Percentiles rank a stretch among this genome's conserved stretches.
Evolutionary conservation across 1,140 invertebrate species (phyloP).

Genomic region (Drosophila ironensis): DNA sequence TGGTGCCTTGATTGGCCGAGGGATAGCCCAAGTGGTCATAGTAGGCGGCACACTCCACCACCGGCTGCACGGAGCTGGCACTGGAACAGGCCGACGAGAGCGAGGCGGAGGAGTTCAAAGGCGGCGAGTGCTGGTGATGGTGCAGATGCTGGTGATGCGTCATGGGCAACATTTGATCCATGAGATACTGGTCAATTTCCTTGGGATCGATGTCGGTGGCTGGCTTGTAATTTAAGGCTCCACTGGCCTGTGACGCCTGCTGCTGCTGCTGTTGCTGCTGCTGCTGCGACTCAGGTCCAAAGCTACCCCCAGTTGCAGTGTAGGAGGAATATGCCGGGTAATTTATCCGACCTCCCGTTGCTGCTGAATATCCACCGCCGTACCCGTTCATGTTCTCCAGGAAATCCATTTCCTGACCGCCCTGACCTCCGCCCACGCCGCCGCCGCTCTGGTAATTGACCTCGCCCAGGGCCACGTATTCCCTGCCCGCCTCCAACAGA

Average conservation of each 20-base stretch:
- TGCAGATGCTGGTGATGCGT: constrained; percentile 40
- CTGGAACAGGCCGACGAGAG: constrained; percentile 70
- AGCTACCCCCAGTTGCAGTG: constrained; percentile 27
- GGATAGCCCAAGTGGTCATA: constrained; percentile 60
- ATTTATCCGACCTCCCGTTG: constrained; percentile 21
- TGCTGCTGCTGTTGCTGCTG: constrained; percentile 1
- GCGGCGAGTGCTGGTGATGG: constrained; percentile 42
- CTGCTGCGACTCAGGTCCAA: constrained; percentile 10
- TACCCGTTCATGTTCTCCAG: constrained; percentile 62
- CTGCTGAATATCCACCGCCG: constrained; percentile 43
- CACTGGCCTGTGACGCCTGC: constrained; percentile 63
- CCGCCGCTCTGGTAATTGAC: constrained; percentile 47
- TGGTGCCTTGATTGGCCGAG: constrained; percentile 7
- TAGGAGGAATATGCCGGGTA: constrained; percentile 52
- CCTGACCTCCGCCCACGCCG: not conserved
- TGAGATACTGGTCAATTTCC: constrained; percentile 82
- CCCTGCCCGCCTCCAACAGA: constrained; percentile 57
- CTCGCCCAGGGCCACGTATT: constrained; percentile 66
- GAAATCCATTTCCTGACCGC: constrained; percentile 61
- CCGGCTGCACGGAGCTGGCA: constrained; percentile 63
- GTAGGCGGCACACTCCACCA: constrained; percentile 52
- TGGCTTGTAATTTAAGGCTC: constrained; percentile 74
- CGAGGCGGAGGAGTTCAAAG: constrained; percentile 65
- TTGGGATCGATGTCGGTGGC: constrained; percentile 78
- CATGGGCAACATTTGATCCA: constrained; percentile 79